Percentiles rank a stretch among this genome's conserved stretches.
Evolutionary conservation across 1,140 invertebrate genomes (phyloP).

Genomic region (Caerostris darwini): DNA sequence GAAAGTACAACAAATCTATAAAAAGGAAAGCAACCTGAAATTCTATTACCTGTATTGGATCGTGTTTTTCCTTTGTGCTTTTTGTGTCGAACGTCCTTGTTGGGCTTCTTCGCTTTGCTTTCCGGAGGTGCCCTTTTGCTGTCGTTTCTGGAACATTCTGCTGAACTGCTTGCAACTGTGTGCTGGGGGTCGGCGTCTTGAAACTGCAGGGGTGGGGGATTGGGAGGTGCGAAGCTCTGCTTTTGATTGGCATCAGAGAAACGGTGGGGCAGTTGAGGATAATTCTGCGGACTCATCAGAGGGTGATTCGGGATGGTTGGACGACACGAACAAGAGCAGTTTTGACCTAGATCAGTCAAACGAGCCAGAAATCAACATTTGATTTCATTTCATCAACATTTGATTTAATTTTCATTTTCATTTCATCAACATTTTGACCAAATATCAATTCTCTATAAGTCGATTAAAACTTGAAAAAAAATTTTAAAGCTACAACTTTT

Average conservation of each 20-base stretch:
- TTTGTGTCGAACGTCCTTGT: neutral
- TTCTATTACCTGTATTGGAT: conserved; percentile 53
- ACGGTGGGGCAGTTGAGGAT: neutral
- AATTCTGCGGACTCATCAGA: neutral
- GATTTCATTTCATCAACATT: no score
- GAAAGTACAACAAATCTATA: no score
- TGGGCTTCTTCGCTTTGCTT: conserved; percentile 28
- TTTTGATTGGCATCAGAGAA: neutral
- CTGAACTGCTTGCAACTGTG: neutral
- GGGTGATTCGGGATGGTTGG: neutral
- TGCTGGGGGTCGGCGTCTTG: neutral
- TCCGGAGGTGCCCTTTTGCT: neutral
- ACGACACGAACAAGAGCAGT: conserved; percentile 44
- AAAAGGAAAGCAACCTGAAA: no score
- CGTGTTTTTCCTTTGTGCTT: conserved; percentile 34
- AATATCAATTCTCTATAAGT: neutral
- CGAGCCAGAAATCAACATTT: neutral
- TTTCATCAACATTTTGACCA: no score
- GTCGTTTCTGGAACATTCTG: neutral
- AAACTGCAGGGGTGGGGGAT: neutral
- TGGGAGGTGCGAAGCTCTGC: neutral
- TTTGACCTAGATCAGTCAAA: neutral
- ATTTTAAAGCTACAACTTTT: neutral
- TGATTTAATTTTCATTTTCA: no score
- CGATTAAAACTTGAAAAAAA: neutral